Conservation (phyloP, 1,140 invertebrate genomes). For the Saccostrea echinata region DNA sequence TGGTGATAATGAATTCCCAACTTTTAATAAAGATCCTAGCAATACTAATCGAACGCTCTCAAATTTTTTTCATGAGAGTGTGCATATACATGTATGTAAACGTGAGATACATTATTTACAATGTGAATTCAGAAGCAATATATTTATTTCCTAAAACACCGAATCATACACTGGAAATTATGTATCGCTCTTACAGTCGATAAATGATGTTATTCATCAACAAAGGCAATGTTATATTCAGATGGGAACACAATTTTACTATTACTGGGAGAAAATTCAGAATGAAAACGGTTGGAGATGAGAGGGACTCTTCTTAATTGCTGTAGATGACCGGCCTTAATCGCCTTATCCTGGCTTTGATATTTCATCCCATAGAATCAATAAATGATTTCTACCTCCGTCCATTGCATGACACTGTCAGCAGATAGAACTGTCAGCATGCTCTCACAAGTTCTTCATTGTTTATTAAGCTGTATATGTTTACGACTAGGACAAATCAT, state of each 20-base stretch:
- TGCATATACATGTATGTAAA: neutral
- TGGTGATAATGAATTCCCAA: neutral
- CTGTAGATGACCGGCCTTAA: slow-evolving; percentile 17
- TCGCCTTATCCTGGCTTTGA: slow-evolving; percentile 6
- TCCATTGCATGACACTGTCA: neutral
- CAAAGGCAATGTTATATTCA: slow-evolving; percentile 29
- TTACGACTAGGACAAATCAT: neutral
- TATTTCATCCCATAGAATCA: neutral
- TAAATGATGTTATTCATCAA: neutral
- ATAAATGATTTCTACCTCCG: neutral
- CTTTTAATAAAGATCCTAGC: neutral
- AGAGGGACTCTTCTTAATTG: slow-evolving; percentile 15
- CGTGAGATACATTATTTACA: neutral
- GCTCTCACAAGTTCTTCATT: neutral
- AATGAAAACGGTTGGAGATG: neutral
- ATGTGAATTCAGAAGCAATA: neutral
- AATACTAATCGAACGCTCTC: neutral
- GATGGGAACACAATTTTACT: neutral
- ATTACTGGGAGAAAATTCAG: neutral
- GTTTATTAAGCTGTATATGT: neutral
- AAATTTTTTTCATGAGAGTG: neutral
- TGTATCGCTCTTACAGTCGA: neutral
- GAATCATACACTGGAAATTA: neutral
- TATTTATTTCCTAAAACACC: neutral
- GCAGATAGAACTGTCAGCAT: neutral